Conservation (phyloP, 2,888 invertebrate genomes). For the Mycalesis mineus region DNA sequence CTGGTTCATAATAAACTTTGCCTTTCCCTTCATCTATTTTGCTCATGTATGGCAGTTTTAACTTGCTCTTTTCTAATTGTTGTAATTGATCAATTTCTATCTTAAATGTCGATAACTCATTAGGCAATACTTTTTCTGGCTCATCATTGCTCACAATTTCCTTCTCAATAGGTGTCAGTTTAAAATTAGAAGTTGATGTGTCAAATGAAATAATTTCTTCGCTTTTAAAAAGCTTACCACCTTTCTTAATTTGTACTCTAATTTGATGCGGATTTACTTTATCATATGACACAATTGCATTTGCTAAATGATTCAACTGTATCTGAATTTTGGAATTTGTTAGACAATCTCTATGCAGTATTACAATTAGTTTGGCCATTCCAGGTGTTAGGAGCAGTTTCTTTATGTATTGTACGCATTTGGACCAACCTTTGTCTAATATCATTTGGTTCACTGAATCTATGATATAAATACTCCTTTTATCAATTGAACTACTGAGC, state of each 20-base stretch:
- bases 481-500: constrained; percentile 36
- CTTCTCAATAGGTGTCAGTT: constrained; percentile 45
- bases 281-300: constrained; percentile 55
- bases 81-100: constrained; percentile 81
- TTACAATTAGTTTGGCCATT: constrained; percentile 51
- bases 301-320: constrained; percentile 68
- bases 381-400: constrained; percentile 40
- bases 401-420: constrained; percentile 47
- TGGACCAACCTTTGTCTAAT: constrained; percentile 55
- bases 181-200: constrained; percentile 47
- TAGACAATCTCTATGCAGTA: constrained; percentile 74
- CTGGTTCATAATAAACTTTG: constrained; percentile 86
- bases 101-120: constrained; percentile 79
- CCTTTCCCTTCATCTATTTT: constrained; percentile 75
- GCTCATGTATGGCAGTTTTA: constrained; percentile 81
- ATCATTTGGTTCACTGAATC: constrained; percentile 69
- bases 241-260: constrained; percentile 66
- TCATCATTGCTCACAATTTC: constrained; percentile 46
- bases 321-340: constrained; percentile 54
- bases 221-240: constrained; percentile 71
- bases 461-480: constrained; percentile 48
- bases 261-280: constrained; percentile 42
- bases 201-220: constrained; percentile 59
- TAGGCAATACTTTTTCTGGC: constrained; percentile 58
- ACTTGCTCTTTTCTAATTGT: constrained; percentile 76